Evolutionary conservation across 35 echinoderm and acorn worm species (phyloP), one percentile per base, ranked within the genome.

Genomic region (Heliocidaris erythrogramma): DNA sequence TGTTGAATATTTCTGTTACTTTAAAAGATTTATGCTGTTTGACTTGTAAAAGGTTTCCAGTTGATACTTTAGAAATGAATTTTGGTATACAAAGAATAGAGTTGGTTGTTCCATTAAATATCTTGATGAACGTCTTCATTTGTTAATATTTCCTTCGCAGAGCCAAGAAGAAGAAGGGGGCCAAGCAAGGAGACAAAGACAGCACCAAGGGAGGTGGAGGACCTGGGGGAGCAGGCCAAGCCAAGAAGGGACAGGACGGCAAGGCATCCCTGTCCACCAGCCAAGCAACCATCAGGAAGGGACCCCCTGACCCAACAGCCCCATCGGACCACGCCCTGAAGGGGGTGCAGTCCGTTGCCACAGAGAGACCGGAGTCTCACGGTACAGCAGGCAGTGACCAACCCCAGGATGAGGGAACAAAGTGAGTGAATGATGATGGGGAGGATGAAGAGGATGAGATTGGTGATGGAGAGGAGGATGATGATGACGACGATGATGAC

Each of bases 341-440:
- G 69, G 97, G 91, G 30, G 95, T 94, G 52, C 89, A 92, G 48
- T 99, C 98, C 8, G 94, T 69, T 4, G 91, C 94, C 47, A 97
- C 65, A 2, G 98, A 99, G 18, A 90, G 98, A 84, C 98, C 98
- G 29, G 98, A 99, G 92, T 99, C 98, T 9, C 98, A 97, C 21
- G 98, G 98, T 24, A 99, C 98, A 49, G 98, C 97, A 9, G 98
- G 98, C 35, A 99, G 98, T 88, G 98, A 99, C 60, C 90, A 94
- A 30, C 94, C 95, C 16, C 85, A 95, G 31, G 97, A 99, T 16
- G 98, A 99, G 47, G 94, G 94, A 86, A 97, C 96, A 88, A 99
- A 99, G 98, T 99, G 94, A 97, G 98, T 99, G 30, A 24, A 24
- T 32, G 1, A 24, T n/a, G 13, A 30, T 61, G 11, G 18, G 21